Evolutionary conservation across 37 sponge, comb jelly and placozoan species (phyloP), one percentile per base, ranked within the genome.

Genomic region (Haliclona indistincta): DNA sequence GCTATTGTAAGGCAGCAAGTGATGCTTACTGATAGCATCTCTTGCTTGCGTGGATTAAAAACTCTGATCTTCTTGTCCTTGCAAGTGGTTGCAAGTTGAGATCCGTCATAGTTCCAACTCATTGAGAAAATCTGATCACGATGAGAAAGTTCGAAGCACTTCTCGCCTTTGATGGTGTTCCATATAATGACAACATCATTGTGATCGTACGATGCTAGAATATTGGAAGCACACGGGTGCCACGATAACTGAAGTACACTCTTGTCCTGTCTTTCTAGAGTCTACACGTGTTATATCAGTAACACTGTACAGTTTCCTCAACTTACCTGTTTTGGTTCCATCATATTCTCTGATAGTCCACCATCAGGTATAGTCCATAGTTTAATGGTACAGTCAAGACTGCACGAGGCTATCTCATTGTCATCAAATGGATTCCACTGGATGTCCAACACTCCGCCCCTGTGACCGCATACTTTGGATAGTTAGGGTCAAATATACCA

Each of bases 391-490:
- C 89, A 81, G 70, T 98, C 99, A 33, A 92, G 95, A 51, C 87
- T 85, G 42, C 74, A 77, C 25, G 95, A 95, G 32, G 93, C 99
- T 70, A 98, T 89, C 56, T 82, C 51, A 49, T 98, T 87, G 32
- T 95, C 93, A 67, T 92, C 51, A 62, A 98, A 98, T 0, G 99
- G 99, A 56, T 89, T 95, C 93, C 95, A 98, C 42, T 72, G 77
- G 29, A 93, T 63, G 76, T 96, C 96, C 70, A 86, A 40, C 29
- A 96, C 90, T 2, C 2, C 54, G 19, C 67, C 55, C 25, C 43
- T 89, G 81, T 96, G 96, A 1, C 93, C 96, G 20, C 56, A 38
- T 0, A 96, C 90, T 91, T 91, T 0, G 96, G 93, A 73, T 71
- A 43, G 55, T 92, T 81, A 54, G 85, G 41, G 54, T 92, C 96